Evolutionary conservation across 1,140 invertebrate species (phyloP).

Genomic region (Cryptotermes secundus): DNA sequence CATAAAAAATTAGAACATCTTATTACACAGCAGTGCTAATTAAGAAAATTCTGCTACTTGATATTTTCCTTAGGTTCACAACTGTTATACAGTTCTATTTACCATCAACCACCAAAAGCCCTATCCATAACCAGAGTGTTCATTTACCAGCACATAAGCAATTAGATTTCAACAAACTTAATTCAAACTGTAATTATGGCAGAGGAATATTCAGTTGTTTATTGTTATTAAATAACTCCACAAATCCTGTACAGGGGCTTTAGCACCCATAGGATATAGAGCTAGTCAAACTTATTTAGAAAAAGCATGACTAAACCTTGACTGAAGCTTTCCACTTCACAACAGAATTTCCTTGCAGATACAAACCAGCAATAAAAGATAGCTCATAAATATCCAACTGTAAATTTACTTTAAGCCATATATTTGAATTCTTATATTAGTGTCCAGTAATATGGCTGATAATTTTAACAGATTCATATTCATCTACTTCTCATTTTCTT

Average conservation of each 20-base stretch:
- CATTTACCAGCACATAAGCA: neutral
- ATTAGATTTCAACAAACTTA: too few species aligned
- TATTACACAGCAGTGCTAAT: neutral
- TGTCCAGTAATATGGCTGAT: neutral
- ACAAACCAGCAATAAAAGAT: neutral
- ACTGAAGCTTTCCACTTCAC: neutral
- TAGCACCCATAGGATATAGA: too few species aligned
- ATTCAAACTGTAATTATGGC: too few species aligned
- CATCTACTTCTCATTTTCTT: too few species aligned
- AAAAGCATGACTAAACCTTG: neutral
- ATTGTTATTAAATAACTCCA: neutral
- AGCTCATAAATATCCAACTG: neutral
- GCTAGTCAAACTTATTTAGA: too few species aligned
- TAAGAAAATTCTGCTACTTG: neutral
- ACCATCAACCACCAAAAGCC: neutral
- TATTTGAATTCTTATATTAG: neutral
- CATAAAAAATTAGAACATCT: neutral
- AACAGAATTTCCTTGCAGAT: neutral
- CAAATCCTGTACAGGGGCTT: too few species aligned
- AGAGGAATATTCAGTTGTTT: neutral
- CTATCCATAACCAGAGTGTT: neutral
- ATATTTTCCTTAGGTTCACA: neutral
- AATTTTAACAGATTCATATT: neutral
- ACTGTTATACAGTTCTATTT: neutral
- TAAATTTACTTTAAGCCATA: neutral